A percentile compares a stretch with the other conserved stretches of the same genome.
phyloP scores from a whole-genome alignment of 1,140 invertebrate genomes.

The Diploscapter pachys region DNA sequence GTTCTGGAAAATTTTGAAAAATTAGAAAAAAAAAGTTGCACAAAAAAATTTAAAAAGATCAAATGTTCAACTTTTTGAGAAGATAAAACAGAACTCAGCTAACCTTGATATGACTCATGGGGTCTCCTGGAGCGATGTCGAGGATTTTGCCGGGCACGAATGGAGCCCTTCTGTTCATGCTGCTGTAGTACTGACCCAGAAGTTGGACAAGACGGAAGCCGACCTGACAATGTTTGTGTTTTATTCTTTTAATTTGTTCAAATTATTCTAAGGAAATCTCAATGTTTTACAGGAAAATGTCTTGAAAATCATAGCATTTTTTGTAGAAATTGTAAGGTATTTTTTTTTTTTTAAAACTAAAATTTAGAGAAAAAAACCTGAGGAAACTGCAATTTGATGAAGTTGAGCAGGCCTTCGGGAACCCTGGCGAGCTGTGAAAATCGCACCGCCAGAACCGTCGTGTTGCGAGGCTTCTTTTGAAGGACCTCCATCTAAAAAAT shows the following conservation, averaged over 20 bases:
- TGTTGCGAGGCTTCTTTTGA: conserved; percentile 85
- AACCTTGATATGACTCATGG: conserved; percentile 52
- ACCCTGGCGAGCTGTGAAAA: conserved; percentile 82
- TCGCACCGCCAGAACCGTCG: conserved; percentile 91
- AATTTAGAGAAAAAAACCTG: conserved; percentile 64
- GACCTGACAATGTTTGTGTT: too few species aligned
- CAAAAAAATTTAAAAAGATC: conserved; percentile 10
- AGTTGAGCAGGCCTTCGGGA: conserved; percentile 91
- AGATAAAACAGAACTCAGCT: too few species aligned
- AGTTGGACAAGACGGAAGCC: conserved; percentile 57
- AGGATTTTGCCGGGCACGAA: conserved; percentile 29
- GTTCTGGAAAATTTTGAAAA: conserved; percentile 65
- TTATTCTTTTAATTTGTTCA: too few species aligned
- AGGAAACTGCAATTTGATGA: conserved; percentile 91
- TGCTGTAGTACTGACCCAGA: conserved; percentile 54
- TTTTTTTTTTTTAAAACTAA: too few species aligned
- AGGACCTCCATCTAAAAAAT: conserved; percentile 80
- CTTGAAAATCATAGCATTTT: too few species aligned
- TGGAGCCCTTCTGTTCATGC: conserved; percentile 15
- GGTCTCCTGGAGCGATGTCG: conserved; percentile 35
- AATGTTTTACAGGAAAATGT: too few species aligned
- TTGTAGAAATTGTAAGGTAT: too few species aligned
- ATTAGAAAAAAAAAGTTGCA: not conserved
- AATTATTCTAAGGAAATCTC: too few species aligned
- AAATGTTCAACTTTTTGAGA: too few species aligned